Base-by-base conservation (phyloP, 1,140 invertebrate genomes). In the Anadara kagoshimensis region DNA sequence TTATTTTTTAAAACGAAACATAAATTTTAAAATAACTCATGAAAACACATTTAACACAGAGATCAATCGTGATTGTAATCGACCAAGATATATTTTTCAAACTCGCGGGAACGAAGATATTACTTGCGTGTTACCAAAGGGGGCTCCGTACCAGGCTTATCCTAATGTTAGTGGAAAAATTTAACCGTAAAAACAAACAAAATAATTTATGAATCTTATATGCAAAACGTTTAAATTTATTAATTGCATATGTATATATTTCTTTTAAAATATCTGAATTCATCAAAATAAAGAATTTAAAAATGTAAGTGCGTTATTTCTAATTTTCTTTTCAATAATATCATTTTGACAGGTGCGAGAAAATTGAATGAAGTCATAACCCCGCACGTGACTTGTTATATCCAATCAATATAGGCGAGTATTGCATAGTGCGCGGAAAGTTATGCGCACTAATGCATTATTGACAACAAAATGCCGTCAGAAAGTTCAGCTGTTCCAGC, bases 391-490 rank as follows among this genome's bases (percentile, higher is more conserved):
- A 11, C 18, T 47, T 16, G 4, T 26, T 7, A 14, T 16, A 49
- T 22, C 61, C 61, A 63, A 63, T 63, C 43, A 20, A 3, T 26
- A 22, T 20, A 16, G 10, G 4, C 10, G 12, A 41, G 26, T 36
- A 26, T 58, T 59, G 18, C 43, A 14, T 29, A 41, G 22, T 59
- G 66, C 66, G 66, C 56, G 26, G 16, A 47, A 18, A 29, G 24
- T 20, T 24, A n/a, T 75, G 73, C 73, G 73, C 67, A 49, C 12
- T 44, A 43, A 51, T 14, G 22, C 24, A 75, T 69, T 75, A 75
- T 75, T 75, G 73, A 86, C 85, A 88, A 87, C 83, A 93, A 94
- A 93, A 94, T 94, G 93, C 93, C 93, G 92, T 94, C 93, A 91
- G 95, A 96, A 92, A 78, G 80, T 73, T 78, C 81, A 69, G 78